Evolutionary conservation across 2,888 invertebrate genomes (phyloP), one percentile per base, ranked within the genome.

Genomic region (Athrips mouffetella): DNA sequence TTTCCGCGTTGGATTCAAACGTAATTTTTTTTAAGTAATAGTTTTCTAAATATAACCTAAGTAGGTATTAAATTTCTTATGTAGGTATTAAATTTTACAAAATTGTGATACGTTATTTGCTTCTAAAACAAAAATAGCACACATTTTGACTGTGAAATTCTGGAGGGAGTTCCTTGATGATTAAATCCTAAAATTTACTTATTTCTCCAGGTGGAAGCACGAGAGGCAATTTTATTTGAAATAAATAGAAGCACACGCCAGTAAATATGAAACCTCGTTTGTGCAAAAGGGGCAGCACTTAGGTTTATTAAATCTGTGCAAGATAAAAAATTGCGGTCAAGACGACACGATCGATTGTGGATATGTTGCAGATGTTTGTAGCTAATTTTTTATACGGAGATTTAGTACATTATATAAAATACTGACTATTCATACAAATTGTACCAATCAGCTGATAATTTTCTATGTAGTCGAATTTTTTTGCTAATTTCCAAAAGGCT

Each of bases 261-360:
- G 35, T 27, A 50, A 47, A 45, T 53, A 39, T 41, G 45, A 37
- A 40, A 39, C 45, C 10, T 25, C 33, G 35, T 15, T 8, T 35
- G 18, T 42, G 41, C 33, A 45, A 49, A 49, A 47, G 33, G 45
- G 47, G 11, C 35, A 52, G 55, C 58, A 53, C 51, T 54, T 54
- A 49, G 40, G 47, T 49, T 29, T 53, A 58, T 55, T 55, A 58
- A 54, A 53, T 49, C 50, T 51, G 50, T 45, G 40, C 35, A 46
- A 48, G 49, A 58, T 54, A 51, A 52, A 49, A 50, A 50, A 52
- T 41, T 33, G 16, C 13, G 27, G 27, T 3, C 27, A 4, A 27
- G 27, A n/a, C n/a, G n/a, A n/a, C n/a, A n/a, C n/a, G n/a, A n/a
- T n/a, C n/a, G n/a, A n/a, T n/a, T n/a, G n/a, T n/a, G n/a, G n/a